Percentiles rank a stretch among this genome's conserved stretches.
Evolutionary conservation across 92 coral and sea anemone genomes (phyloP).

Genomic region (Pocillopora grandis): DNA sequence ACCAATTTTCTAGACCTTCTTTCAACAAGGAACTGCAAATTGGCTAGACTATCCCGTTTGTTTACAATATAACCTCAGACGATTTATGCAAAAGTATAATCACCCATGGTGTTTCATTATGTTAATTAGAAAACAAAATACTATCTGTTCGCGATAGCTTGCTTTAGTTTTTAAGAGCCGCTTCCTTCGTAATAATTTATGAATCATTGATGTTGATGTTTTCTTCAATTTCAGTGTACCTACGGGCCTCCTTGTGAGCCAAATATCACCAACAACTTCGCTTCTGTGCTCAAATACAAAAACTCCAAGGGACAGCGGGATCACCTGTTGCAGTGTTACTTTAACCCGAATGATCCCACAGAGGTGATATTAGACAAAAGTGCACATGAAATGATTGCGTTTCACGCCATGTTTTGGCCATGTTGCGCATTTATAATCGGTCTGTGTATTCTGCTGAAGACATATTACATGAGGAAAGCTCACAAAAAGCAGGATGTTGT

Average conservation of each 20-base stretch:
- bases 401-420: constrained; percentile 28
- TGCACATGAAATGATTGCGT: constrained; percentile 8
- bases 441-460: constrained; percentile 7
- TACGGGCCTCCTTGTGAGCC: constrained; percentile 29
- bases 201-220: no score
- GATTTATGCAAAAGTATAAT: no score
- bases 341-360: background rate
- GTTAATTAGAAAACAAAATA: no score
- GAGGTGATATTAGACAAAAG: constrained; percentile 14
- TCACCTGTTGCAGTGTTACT: background rate
- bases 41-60: no score
- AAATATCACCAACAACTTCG: constrained; percentile 1
- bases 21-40: no score
- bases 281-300: background rate
- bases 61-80: no score
- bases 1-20: no score
- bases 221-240: constrained; percentile 6
- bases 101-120: no score
- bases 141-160: no score
- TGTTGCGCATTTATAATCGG: constrained; percentile 1
- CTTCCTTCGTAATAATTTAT: no score
- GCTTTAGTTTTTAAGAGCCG: no score
- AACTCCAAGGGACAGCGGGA: constrained; percentile 1
- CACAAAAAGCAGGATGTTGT: background rate
- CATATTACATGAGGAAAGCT: background rate